Conservation (phyloP, 2,888 invertebrate genomes). For the Hypomecis punctinalis region DNA sequence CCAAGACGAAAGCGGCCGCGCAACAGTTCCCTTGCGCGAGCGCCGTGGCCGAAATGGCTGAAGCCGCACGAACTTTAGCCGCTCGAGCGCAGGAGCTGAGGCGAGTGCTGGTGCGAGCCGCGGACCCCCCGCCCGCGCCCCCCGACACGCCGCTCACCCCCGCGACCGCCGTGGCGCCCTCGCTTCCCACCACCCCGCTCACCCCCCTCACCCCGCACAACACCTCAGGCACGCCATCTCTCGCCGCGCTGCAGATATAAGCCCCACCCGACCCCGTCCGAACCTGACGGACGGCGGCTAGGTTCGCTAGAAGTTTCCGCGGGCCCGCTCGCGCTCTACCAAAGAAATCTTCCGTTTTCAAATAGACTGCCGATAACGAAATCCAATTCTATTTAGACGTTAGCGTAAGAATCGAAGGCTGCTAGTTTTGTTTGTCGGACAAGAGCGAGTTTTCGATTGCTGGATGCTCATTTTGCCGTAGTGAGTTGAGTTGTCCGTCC, state of each 20-base stretch:
- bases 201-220: conserved; percentile 71
- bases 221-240: conserved; percentile 59
- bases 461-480: conserved; percentile 83
- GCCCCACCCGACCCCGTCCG: conserved; percentile 39
- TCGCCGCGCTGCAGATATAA: conserved; percentile 73
- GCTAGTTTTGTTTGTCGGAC: conserved; percentile 63
- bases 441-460: conserved; percentile 60
- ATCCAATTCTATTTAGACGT: conserved; percentile 69
- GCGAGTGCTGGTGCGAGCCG: conserved; percentile 89
- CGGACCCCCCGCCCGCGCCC: conserved; percentile 71
- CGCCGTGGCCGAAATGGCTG: conserved; percentile 97
- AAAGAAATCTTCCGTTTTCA: conserved; percentile 68
- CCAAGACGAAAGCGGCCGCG: conserved; percentile 95
- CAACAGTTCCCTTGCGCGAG: conserved; percentile 95
- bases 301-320: conserved; percentile 53
- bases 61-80: conserved; percentile 94
- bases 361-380: conserved; percentile 64
- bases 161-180: conserved; percentile 67
- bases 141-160: conserved; percentile 65
- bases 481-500: conserved; percentile 85
- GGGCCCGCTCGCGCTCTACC: conserved; percentile 58
- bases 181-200: conserved; percentile 66
- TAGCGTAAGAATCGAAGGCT: conserved; percentile 71
- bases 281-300: conserved; percentile 45
- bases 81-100: conserved; percentile 93